A percentile compares a stretch with the other conserved stretches of the same genome.
phyloP scores from a whole-genome alignment of 2,797 vertebrate species.

The Pterois miles region DNA sequence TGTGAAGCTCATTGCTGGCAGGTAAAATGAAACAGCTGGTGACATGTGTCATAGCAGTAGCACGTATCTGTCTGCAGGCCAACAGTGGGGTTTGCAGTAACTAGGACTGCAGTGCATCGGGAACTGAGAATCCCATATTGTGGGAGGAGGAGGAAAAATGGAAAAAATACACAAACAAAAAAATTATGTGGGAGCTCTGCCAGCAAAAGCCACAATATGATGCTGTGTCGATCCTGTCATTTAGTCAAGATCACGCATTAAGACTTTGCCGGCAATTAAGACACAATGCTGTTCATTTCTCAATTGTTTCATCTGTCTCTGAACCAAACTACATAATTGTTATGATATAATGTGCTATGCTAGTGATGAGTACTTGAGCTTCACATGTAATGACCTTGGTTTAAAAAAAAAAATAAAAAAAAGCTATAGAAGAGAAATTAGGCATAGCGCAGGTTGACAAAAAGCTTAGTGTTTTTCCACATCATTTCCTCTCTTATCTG shows the following conservation, averaged over 20 bases:
- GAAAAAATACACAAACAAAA: neutral
- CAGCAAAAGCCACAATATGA: neutral
- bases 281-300: neutral
- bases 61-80: neutral
- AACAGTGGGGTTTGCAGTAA: slow-evolving; percentile 2
- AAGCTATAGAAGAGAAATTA: slow-evolving; percentile 3
- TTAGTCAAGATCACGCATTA: neutral
- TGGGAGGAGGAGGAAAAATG: neutral
- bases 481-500: slow-evolving; percentile 40
- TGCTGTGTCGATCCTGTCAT: neutral
- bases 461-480: slow-evolving; percentile 23
- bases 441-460: neutral
- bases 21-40: slow-evolving; percentile 12
- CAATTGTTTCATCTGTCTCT: neutral
- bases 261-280: slow-evolving; percentile 4
- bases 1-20: slow-evolving; percentile 8
- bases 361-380: neutral
- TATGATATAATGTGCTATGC: neutral
- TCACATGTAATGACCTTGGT: slow-evolving; percentile 5
- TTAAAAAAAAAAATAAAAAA: neutral
- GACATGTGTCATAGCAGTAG: neutral
- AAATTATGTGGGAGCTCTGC: neutral
- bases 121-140: neutral
- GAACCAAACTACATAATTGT: neutral
- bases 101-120: neutral